These are phyloP conservation scores for Orussus abietinus DNA, from an alignment of 1,140 invertebrate genomes.

Conservation along the genomic window DNA sequence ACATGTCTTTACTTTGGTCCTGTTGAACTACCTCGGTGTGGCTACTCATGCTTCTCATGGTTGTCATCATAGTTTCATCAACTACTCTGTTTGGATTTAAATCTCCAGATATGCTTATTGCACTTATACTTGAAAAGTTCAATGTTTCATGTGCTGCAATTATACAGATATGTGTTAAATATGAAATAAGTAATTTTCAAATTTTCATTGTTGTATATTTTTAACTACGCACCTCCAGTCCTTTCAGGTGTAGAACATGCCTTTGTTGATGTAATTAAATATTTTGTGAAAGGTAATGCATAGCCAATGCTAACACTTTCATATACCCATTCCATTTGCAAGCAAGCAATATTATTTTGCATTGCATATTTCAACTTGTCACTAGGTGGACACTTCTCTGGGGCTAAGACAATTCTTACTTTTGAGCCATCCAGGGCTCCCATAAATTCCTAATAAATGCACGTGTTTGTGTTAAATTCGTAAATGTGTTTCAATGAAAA, in stretches of 20 bases:
- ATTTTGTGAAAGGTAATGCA: constrained; percentile 66
- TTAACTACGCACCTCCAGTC: constrained; percentile 29
- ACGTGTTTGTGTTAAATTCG: neutral
- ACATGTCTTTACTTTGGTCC: neutral
- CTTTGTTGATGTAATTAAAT: constrained; percentile 56
- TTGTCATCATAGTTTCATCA: constrained; percentile 22
- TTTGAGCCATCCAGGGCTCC: constrained; percentile 40
- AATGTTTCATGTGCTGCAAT: constrained; percentile 13
- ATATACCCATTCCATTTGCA: constrained; percentile 72
- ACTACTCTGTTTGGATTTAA: constrained; percentile 16
- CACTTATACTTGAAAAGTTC: constrained; percentile 30
- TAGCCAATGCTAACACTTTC: constrained; percentile 72
- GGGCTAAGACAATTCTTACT: constrained; percentile 43
- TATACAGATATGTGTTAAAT: constrained; percentile 6
- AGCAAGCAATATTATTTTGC: constrained; percentile 70
- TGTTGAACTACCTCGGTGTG: constrained; percentile 8
- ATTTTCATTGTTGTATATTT: neutral
- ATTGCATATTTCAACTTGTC: constrained; percentile 78
- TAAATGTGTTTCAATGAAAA: neutral
- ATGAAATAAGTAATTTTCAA: neutral
- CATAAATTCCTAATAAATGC: constrained; percentile 31
- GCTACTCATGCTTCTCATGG: constrained; percentile 13
- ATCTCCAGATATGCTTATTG: constrained; percentile 13
- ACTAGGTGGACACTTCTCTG: constrained; percentile 59
- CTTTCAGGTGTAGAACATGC: constrained; percentile 58